These are phyloP conservation scores for human DNA, from an alignment of 2,113 vertebrate genomes.

Conservation along the genomic window GRCh38 chr4:55681501-55682000, in stretches of 20 bases:
- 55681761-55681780: not conserved
- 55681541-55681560: not conserved
- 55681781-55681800: not conserved
- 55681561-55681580: not conserved
- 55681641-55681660: not conserved
- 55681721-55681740: not conserved
- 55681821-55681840: not conserved
- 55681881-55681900: not conserved
- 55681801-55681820: not conserved
- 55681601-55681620: not conserved
- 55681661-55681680: not conserved
- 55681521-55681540: not conserved
- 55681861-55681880: not conserved
- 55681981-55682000: not conserved
- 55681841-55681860: not conserved
- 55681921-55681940: not conserved
- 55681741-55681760: not conserved
- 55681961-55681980: not conserved
- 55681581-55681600: not conserved
- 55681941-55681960: not conserved
- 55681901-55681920: not conserved
- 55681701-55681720: not conserved
- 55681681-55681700: not conserved
- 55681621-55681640: not conserved
- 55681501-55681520: not conserved